phyloP scores from a whole-genome alignment of 2,888 invertebrate genomes.

The Subacronicta megacephala region DNA sequence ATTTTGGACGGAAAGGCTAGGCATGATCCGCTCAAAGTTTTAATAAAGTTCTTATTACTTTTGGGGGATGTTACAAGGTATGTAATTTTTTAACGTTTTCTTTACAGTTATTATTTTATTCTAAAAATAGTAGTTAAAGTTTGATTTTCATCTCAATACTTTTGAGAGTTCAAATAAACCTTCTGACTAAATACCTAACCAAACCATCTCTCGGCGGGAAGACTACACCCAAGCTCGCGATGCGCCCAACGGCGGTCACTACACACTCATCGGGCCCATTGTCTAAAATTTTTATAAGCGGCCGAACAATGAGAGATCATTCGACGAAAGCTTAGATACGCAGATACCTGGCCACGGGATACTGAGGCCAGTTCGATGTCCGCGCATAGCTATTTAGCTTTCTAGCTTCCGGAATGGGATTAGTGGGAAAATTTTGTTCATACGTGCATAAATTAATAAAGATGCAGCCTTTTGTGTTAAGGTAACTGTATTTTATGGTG shows the following conservation, averaged over 20 bases:
- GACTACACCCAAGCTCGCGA: slow-evolving; percentile 41
- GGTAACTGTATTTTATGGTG: background rate
- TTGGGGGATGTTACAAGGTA: too few species aligned
- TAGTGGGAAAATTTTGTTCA: slow-evolving; percentile 22
- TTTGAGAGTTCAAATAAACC: too few species aligned
- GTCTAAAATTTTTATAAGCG: slow-evolving; percentile 68
- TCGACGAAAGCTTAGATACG: slow-evolving; percentile 63
- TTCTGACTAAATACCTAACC: background rate
- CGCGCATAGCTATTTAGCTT: slow-evolving; percentile 45
- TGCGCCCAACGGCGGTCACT: slow-evolving; percentile 64
- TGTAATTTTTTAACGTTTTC: too few species aligned
- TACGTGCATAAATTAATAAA: slow-evolving; percentile 1
- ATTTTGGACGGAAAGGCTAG: too few species aligned
- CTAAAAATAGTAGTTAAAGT: too few species aligned
- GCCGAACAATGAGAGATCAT: slow-evolving; percentile 69
- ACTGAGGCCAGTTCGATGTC: slow-evolving; percentile 50
- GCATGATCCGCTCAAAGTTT: too few species aligned
- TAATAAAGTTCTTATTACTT: too few species aligned
- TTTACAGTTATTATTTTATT: too few species aligned
- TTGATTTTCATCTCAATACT: too few species aligned
- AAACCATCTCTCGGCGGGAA: slow-evolving; percentile 25
- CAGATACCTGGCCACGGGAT: slow-evolving; percentile 46
- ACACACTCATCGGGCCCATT: slow-evolving; percentile 67
- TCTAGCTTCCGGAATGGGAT: slow-evolving; percentile 50
- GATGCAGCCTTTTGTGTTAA: slow-evolving; percentile 13